phyloP scores from a whole-genome alignment of 2,888 invertebrate species.

The Monoplex corrugatus region DNA sequence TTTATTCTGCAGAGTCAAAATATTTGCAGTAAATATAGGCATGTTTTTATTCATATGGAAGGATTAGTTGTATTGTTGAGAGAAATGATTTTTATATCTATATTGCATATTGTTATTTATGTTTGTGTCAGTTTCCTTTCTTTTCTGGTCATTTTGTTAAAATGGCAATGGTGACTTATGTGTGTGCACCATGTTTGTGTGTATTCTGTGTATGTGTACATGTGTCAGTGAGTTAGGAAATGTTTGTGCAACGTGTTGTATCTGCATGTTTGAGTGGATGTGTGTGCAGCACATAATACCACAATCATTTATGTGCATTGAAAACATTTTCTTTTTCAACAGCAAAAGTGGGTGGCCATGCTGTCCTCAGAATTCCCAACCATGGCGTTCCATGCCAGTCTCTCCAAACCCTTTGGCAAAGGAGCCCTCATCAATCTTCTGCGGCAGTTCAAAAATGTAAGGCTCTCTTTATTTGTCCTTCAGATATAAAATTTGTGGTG shows the following conservation, averaged over 20 bases:
- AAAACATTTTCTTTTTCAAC: conserved; percentile 52
- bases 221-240: background rate
- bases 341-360: conserved; percentile 96
- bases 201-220: background rate
- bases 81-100: too few relatives aligned
- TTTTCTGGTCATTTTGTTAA: too few relatives aligned
- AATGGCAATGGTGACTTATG: too few relatives aligned
- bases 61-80: background rate
- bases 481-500: too few relatives aligned
- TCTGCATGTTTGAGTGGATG: background rate
- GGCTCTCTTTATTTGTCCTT: background rate
- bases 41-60: too few relatives aligned
- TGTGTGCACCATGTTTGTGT: too few relatives aligned
- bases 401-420: conserved; percentile 99
- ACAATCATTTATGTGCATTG: background rate
- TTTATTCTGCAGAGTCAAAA: too few relatives aligned
- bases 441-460: conserved; percentile 93
- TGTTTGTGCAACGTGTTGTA: background rate
- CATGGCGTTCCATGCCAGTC: conserved; percentile 98
- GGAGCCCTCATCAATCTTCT: conserved; percentile 97
- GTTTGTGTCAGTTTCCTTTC: too few relatives aligned
- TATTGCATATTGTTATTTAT: too few relatives aligned
- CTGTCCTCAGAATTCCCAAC: conserved; percentile 98
- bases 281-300: background rate
- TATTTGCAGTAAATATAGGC: too few relatives aligned